Base-by-base conservation (phyloP, 2,888 invertebrate genomes). In the Bhutanitis thaidina region DNA sequence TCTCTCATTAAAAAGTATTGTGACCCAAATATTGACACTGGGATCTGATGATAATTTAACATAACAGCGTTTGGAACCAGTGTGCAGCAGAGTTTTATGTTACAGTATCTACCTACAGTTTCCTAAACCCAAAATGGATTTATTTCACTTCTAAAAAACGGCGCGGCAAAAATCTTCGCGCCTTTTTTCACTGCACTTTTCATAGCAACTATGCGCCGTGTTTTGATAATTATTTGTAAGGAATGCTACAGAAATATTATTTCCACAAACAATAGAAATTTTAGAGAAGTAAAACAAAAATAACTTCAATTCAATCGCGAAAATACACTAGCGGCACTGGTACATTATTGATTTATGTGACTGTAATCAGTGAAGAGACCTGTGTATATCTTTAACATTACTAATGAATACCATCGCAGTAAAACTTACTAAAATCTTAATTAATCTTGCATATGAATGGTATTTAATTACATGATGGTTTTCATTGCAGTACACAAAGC, bases 251-350 rank as follows among this genome's bases (percentile, higher is more conserved):
- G 25, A 35, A 52, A 27, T 14, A 45, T 38, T 32, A 35, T 14
- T 41, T 15, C 38, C 37, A 15, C 20, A 43, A 25, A 45, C 39
- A 43, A n/a, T 25, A 44, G 30, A 46, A 16, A 39, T 37, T 44
- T 41, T 8, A 38, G 25, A 16, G 8, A 29, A 5, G 20, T 56
- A 65, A 52, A 56, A 58, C 27, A 50, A 64, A 71, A 72, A 63
- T 71, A 73, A 63, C 58, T 62, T 60, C 54, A 62, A 63, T n/a
- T n/a, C 57, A 60, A 63, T 66, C 59, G 67, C 66, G 69, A 80
- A 86, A 83, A 73, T 77, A 81, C 84, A 87, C 84, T 71, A 84
- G 88, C 88, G 88, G 88, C 83, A 78, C 76, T 64, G 65, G 57
- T 56, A 67, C 72, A 77, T 76, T 85, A 89, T 88, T 64, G 88